These are phyloP conservation scores for Spicauda simplicius DNA, from an alignment of 2,888 invertebrate species.

Conservation along the genomic window DNA sequence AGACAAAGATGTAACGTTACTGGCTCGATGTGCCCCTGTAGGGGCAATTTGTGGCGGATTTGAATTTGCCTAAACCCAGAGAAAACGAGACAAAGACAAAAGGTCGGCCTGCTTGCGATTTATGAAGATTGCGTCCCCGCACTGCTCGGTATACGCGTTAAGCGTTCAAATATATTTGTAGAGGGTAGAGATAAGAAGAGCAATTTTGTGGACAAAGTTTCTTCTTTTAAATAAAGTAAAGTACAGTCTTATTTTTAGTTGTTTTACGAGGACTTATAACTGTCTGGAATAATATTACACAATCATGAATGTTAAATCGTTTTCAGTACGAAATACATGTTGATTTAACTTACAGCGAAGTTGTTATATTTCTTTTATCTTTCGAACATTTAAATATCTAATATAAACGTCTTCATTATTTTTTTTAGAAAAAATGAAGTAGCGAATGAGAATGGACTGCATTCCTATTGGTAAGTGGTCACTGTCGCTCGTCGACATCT, in stretches of 20 bases:
- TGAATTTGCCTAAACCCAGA: conserved; percentile 74
- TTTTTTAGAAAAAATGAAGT: too few relatives aligned
- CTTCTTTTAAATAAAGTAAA: conserved; percentile 12
- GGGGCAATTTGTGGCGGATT: conserved; percentile 72
- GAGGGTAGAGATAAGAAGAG: conserved; percentile 12
- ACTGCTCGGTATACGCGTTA: conserved; percentile 38
- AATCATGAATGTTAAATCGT: too few relatives aligned
- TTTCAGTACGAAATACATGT: too few relatives aligned
- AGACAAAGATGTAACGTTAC: conserved; percentile 56
- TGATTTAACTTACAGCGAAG: too few relatives aligned
- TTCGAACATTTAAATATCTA: too few relatives aligned
- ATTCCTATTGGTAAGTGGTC: too few relatives aligned
- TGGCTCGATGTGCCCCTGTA: conserved; percentile 53
- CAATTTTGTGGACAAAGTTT: conserved; percentile 11
- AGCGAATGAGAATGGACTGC: too few relatives aligned
- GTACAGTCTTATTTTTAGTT: neutral
- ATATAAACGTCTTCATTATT: too few relatives aligned
- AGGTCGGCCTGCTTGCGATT: conserved; percentile 71
- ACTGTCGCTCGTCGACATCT: too few relatives aligned
- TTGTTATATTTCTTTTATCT: too few relatives aligned
- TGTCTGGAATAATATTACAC: too few relatives aligned
- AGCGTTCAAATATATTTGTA: conserved; percentile 18
- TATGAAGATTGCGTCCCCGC: conserved; percentile 71
- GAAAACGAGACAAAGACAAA: conserved; percentile 72
- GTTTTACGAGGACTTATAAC: neutral